A percentile compares a stretch with the other conserved stretches of the same genome.
phyloP scores from a whole-genome alignment of 1,140 invertebrate species.

The Adelges cooleyi region DNA sequence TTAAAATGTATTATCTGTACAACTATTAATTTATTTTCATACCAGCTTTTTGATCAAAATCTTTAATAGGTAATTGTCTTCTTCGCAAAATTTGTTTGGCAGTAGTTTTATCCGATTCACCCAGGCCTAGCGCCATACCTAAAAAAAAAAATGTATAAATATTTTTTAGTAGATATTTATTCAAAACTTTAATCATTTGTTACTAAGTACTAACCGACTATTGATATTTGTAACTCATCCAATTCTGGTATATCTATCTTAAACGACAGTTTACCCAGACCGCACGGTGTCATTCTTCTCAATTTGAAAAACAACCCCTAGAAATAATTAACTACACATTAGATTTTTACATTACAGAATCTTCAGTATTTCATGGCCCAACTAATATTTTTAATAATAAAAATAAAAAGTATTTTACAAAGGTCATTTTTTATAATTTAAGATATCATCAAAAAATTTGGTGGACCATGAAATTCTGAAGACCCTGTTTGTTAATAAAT shows the following conservation, averaged over 20 bases:
- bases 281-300: conserved; percentile 69
- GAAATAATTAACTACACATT: conserved; percentile 36
- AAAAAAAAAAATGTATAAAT: conserved; percentile 31
- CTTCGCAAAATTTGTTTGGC: conserved; percentile 24
- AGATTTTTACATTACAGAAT: too few relatives aligned
- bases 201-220: conserved; percentile 44
- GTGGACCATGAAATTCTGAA: background rate
- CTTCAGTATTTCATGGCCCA: conserved; percentile 23
- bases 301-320: conserved; percentile 77
- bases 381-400: background rate
- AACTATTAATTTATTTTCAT: background rate
- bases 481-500: background rate
- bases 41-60: conserved; percentile 23
- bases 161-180: background rate
- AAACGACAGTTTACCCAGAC: conserved; percentile 65
- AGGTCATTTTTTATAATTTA: too few relatives aligned
- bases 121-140: conserved; percentile 61
- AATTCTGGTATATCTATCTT: conserved; percentile 68
- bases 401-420: background rate
- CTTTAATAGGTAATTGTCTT: conserved; percentile 24
- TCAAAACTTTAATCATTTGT: background rate
- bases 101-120: conserved; percentile 41
- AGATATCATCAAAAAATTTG: background rate
- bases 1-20: too few relatives aligned
- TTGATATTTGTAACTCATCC: conserved; percentile 79